A percentile compares a stretch with the other conserved stretches of the same genome.
These are phyloP conservation scores for Eptesicus fuscus DNA, from an alignment of 2,113 vertebrate species.

Conservation along the genomic window DNA sequence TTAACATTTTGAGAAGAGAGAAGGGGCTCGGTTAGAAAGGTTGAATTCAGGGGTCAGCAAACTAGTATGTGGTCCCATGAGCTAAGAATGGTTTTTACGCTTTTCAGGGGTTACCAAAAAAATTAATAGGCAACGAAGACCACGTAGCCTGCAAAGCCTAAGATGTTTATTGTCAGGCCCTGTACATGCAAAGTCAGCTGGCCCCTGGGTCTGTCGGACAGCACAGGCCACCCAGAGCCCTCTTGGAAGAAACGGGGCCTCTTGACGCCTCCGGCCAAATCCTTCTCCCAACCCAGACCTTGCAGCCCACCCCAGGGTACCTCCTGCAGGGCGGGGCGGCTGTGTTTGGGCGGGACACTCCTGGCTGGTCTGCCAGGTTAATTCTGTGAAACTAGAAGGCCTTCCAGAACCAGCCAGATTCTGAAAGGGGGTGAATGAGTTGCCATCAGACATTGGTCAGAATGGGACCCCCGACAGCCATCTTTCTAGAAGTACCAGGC, in stretches of 20 bases:
- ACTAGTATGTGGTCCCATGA: accelerated
- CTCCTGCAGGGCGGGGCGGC: neutral
- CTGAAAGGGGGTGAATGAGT: neutral
- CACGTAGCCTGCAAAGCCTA: neutral
- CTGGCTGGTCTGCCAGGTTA: neutral
- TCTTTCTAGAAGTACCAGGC: neutral
- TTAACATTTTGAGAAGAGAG: neutral
- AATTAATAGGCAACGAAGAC: neutral
- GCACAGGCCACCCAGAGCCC: neutral
- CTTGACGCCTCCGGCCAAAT: neutral
- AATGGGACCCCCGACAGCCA: neutral
- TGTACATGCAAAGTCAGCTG: neutral
- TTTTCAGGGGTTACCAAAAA: neutral
- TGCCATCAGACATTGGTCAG: neutral
- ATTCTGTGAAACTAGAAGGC: too few species aligned
- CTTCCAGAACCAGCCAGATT: accelerated
- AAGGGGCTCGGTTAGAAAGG: neutral
- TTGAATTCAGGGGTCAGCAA: neutral
- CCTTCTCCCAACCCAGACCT: neutral
- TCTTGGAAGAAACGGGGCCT: neutral
- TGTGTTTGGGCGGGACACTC: accelerated
- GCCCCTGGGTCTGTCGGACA: neutral
- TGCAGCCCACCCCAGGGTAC: neutral
- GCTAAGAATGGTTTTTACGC: neutral
- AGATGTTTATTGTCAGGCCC: neutral